Evolutionary conservation across 2,888 invertebrate species (phyloP), one percentile per base, ranked within the genome.

Genomic region (Ommatoiulus sabulosus): DNA sequence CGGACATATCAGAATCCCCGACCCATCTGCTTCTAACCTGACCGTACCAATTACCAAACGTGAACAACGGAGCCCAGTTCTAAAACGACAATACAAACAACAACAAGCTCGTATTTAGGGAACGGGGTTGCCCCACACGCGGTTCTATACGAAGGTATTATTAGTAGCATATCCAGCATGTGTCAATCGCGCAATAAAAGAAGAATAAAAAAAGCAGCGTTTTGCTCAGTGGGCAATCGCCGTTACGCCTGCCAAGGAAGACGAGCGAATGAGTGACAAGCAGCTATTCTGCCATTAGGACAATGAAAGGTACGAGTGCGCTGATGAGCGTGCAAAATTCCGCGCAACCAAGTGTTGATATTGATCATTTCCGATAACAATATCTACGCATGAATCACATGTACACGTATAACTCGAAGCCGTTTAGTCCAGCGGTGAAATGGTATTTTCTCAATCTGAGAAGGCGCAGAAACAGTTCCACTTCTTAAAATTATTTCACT

Each of bases 321-420:
- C 72, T 72, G 72, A 72, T 72, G 72, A 72, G 72, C 72, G 72
- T 72, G 72, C 72, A 72, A 72, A 72, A 72, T 72, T 72, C 72
- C 72, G 24, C 24, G 72, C 72, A 72, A 24, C 72, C 24, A 8
- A 72, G 72, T 72, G 72, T 72, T 72, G 72, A 72, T 72, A 72
- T 72, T 10, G 72, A 72, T 72, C 72, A 72, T 24, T 72, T 72
- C 24, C 72, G 24, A 72, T 72, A 72, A 72, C 72, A 72, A 72
- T 72, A 24, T 72, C 72, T 24, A 72, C 24, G 72, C 72, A 7
- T 72, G 72, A 10, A 24, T 72, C 24, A 24, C 24, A 6, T 5
- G 72, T 72, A 3, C 3, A 6, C 7, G 72, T 12, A n/a, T 7
- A 24, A n/a, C 72, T 24, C 24, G n/a, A 10, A 72, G 72, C 24